These are phyloP conservation scores for Oasisia sp. DNA, from an alignment of 2,888 invertebrate species.

Conservation along the genomic window DNA sequence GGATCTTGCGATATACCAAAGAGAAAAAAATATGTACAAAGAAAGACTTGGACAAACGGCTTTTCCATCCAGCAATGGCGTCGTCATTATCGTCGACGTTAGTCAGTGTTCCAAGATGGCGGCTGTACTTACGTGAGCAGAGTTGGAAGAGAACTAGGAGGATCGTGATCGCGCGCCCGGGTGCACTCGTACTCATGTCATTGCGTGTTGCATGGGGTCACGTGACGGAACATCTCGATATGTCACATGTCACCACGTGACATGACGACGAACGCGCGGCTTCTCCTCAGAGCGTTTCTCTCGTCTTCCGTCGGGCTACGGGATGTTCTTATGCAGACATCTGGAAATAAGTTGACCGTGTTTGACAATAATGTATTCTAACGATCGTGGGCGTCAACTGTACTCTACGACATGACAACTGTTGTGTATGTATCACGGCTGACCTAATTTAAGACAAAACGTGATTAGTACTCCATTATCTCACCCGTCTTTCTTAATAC, in stretches of 20 bases:
- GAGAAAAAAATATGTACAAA: too few species aligned
- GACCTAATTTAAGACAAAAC: background rate
- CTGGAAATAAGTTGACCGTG: background rate
- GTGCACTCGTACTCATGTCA: background rate
- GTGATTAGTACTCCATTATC: background rate
- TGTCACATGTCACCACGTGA: conserved; percentile 2
- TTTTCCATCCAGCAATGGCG: background rate
- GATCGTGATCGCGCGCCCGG: background rate
- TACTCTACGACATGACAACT: background rate
- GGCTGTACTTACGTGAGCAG: background rate
- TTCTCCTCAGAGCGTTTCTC: background rate
- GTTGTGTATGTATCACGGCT: background rate
- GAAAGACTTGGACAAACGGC: too few species aligned
- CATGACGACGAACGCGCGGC: background rate
- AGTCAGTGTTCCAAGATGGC: background rate
- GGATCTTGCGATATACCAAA: too few species aligned
- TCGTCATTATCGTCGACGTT: background rate
- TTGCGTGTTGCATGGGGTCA: conserved; percentile 3
- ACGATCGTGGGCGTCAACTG: background rate
- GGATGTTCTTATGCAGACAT: background rate
- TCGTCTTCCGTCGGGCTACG: background rate
- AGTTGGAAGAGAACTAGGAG: background rate
- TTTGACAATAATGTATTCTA: background rate
- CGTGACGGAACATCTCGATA: background rate
- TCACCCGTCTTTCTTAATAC: background rate